phyloP scores from a whole-genome alignment of 1,140 invertebrate species.

The Zaprionus ghesquierei region DNA sequence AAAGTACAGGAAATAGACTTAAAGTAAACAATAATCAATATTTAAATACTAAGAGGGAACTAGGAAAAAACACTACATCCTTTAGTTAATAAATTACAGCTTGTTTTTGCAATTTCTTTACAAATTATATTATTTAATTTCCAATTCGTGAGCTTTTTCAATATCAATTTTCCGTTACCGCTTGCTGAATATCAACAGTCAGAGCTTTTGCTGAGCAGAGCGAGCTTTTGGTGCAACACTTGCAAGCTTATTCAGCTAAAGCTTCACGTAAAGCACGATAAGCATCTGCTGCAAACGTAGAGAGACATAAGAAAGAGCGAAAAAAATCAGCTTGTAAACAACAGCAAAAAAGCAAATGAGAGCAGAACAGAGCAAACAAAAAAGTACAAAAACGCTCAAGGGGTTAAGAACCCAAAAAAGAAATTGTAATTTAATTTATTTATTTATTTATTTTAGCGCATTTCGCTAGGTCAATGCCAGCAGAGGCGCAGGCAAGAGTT shows the following conservation, averaged over 20 bases:
- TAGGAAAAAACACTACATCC: background rate
- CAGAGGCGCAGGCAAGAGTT: background rate
- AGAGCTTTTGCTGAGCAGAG: constrained; percentile 27
- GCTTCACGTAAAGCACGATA: constrained; percentile 32
- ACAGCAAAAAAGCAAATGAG: background rate
- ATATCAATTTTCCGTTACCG: constrained; percentile 20
- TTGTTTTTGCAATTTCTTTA: background rate
- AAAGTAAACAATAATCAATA: background rate
- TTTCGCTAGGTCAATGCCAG: background rate
- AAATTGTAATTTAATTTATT: background rate
- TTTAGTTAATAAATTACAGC: background rate
- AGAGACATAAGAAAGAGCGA: background rate
- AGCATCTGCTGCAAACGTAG: background rate
- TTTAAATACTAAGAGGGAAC: background rate
- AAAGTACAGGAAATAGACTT: background rate
- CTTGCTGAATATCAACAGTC: constrained; percentile 8
- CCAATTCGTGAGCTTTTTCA: constrained; percentile 1
- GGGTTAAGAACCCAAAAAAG: background rate
- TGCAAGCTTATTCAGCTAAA: constrained; percentile 40
- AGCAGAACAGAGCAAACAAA: background rate
- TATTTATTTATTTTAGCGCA: background rate
- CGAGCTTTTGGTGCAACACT: constrained; percentile 25
- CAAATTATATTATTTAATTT: background rate
- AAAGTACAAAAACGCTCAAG: background rate
- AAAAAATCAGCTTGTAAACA: constrained; percentile 24